Base-by-base conservation (phyloP, 2,797 vertebrate genomes). In the Platyrinchus mystaceus region DNA sequence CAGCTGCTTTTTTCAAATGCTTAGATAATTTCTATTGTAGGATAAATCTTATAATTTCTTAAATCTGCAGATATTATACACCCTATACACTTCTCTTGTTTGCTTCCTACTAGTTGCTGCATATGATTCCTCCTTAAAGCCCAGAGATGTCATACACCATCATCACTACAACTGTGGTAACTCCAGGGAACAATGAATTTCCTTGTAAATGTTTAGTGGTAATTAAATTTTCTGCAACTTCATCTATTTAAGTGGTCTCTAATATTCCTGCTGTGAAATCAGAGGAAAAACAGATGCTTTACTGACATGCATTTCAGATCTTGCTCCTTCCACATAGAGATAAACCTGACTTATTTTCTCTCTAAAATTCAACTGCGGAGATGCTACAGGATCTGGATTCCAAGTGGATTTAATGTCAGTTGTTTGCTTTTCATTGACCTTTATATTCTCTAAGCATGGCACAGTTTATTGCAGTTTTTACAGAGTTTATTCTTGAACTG, bases 141-240 rank as follows among this genome's bases (percentile, higher is more conserved):
- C 27, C 53, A n/a, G 49, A 70, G 64, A n/a, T 77, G 28, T 68
- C 44, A 24, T 77, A 36, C 39, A 58, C 41, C 21, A 53, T 92
- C 9, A 0, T 77, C 63, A 70, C 44, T 59, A 85, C 60, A 77
- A 67, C 63, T 64, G 71, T 63, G 14, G 53, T 70, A 89, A 67
- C 94, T 89, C 75, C 69, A 75, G 91, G 84, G 89, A 89, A 74
- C 79, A 64, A 75, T 68, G 37, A 92, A 96, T 96, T 88, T 69
- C 73, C 49, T 70, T 47, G 4, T 56, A 77, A 89, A 75, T 83
- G 84, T 39, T 91, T 52, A 90, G 46, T 50, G 66, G 83, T 90
- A 94, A 93, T 93, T 91, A 89, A 53, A 92, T 96, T 88, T 94
- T 89, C 58, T 88, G 28, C 89, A 86, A 62, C 12, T 80, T 84